phyloP scores from a whole-genome alignment of 2,797 vertebrate species.

The Coluber constrictor region DNA sequence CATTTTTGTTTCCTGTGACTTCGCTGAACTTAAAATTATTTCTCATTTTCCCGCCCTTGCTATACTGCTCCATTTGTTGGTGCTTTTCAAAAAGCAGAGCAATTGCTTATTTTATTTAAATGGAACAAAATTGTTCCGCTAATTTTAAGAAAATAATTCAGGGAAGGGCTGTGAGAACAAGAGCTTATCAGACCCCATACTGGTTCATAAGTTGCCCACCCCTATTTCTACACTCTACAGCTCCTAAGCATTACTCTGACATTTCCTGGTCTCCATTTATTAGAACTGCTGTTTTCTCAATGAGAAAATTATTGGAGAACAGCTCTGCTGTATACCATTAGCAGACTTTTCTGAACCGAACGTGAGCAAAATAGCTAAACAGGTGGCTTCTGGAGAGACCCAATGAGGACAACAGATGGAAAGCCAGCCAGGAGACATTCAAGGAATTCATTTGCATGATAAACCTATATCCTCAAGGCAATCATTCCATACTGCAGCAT shows the following conservation, averaged over 20 bases:
- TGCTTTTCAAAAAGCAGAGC: background rate
- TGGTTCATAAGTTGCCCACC: background rate
- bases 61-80: background rate
- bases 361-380: accelerated
- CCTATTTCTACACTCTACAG: background rate
- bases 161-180: background rate
- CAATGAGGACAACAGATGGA: background rate
- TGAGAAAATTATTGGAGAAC: background rate
- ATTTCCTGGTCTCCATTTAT: background rate
- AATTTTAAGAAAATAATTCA: background rate
- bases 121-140: background rate
- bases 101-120: background rate
- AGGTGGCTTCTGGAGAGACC: conserved; percentile 3
- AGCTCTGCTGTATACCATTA: background rate
- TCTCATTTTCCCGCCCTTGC: background rate
- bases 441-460: background rate
- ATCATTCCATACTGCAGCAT: accelerated
- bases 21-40: background rate
- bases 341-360: accelerated
- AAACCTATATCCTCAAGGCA: background rate
- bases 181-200: background rate
- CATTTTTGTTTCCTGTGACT: background rate
- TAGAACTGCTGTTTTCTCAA: background rate
- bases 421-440: background rate
- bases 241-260: background rate